Percentiles rank a stretch among this genome's conserved stretches.
Conservation (phyloP, 2,888 invertebrate genomes). For the Escarpia spicata region DNA sequence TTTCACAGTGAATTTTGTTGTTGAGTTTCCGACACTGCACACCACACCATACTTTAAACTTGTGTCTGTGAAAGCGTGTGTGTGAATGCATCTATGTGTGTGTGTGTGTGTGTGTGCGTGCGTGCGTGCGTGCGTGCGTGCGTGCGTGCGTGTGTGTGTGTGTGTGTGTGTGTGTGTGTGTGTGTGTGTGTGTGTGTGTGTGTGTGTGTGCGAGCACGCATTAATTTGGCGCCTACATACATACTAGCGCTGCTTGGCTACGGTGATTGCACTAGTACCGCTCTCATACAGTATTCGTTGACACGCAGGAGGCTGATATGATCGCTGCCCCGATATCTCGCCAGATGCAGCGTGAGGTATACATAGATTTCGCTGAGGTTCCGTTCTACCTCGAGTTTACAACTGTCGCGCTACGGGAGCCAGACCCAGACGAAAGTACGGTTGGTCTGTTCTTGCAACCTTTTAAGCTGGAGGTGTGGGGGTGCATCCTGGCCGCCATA, state of each 20-base stretch:
- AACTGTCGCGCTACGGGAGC: neutral
- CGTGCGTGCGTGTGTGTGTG: too few relatives aligned
- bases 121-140: too few relatives aligned
- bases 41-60: too few relatives aligned
- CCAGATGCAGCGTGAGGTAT: neutral
- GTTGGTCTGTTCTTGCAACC: slow-evolving; percentile 17
- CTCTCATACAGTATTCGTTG: neutral
- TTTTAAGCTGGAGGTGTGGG: neutral
- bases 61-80: neutral
- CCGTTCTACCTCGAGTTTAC: slow-evolving; percentile 24
- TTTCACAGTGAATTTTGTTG: too few relatives aligned
- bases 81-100: too few relatives aligned
- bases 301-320: neutral
- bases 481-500: neutral
- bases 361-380: neutral
- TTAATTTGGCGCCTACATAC: too few relatives aligned
- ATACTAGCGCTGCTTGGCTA: neutral
- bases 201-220: too few relatives aligned
- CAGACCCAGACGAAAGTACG: neutral
- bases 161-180: too few relatives aligned
- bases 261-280: neutral
- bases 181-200: too few relatives aligned
- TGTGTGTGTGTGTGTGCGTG: too few relatives aligned
- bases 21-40: too few relatives aligned
- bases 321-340: neutral